Percentiles rank a stretch among this genome's conserved stretches.
These are phyloP conservation scores for Plagiodera versicolora DNA, from an alignment of 2,888 invertebrate genomes.

Conservation along the genomic window DNA sequence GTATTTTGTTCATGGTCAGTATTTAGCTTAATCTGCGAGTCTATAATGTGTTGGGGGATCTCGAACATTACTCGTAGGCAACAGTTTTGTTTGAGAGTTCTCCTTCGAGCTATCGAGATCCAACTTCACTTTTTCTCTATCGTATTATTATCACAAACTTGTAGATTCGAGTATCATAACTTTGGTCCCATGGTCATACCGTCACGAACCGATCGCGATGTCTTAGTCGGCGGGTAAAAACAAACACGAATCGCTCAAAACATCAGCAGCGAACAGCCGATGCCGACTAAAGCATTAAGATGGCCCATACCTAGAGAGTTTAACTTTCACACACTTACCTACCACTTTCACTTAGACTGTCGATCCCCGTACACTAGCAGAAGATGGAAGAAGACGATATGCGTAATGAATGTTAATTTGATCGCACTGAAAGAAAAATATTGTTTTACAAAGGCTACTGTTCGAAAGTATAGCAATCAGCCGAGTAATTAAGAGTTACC, in stretches of 20 bases:
- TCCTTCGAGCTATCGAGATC: not conserved
- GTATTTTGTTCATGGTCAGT: slow-evolving; percentile 52
- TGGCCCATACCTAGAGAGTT: slow-evolving; percentile 51
- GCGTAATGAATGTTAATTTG: slow-evolving; percentile 19
- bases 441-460: slow-evolving; percentile 8
- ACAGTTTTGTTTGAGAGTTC: not conserved
- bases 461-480: slow-evolving; percentile 15
- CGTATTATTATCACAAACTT: slow-evolving; percentile 21
- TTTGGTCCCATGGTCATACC: not conserved
- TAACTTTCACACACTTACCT: slow-evolving; percentile 54
- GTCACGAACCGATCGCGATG: not conserved
- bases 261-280: slow-evolving; percentile 51
- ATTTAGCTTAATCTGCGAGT: not conserved
- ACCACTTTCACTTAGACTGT: slow-evolving; percentile 53
- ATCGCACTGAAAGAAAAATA: slow-evolving; percentile 13
- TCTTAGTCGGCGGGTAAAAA: not conserved
- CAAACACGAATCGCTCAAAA: slow-evolving; percentile 44
- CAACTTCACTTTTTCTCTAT: not conserved
- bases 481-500: slow-evolving; percentile 21
- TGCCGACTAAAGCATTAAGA: slow-evolving; percentile 50
- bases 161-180: not conserved
- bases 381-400: slow-evolving; percentile 18
- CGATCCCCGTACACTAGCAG: slow-evolving; percentile 18
- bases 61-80: not conserved
- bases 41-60: not conserved